Percentiles rank a stretch among this genome's conserved stretches.
phyloP scores from a whole-genome alignment of 2,113 vertebrate genomes.

The Sciurus niger region DNA sequence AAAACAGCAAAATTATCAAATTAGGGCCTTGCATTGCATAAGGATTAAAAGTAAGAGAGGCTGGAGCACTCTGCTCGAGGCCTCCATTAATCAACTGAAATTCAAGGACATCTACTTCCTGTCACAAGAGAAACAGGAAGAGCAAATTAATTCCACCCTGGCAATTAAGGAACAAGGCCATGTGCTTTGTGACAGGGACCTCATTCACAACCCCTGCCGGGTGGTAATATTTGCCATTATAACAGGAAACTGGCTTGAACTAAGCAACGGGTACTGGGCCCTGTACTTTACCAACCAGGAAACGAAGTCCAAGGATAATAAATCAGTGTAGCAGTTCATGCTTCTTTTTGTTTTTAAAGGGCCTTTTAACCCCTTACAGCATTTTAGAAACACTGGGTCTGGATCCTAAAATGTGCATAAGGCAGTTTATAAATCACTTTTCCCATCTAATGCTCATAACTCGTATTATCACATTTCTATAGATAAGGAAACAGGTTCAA shows the following conservation, averaged over 20 bases:
- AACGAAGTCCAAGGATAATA: slow-evolving; percentile 78
- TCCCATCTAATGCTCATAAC: slow-evolving; percentile 47
- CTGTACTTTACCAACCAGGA: slow-evolving; percentile 78
- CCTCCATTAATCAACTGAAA: slow-evolving; percentile 90
- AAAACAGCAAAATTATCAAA: slow-evolving; percentile 90
- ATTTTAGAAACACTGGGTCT: slow-evolving; percentile 57
- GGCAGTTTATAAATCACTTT: slow-evolving; percentile 70
- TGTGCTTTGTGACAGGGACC: slow-evolving; percentile 88
- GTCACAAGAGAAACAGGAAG: slow-evolving; percentile 89
- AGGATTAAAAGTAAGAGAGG: slow-evolving; percentile 87
- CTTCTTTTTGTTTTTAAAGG: slow-evolving; percentile 68
- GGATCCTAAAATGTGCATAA: neutral
- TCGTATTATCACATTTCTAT: slow-evolving; percentile 45
- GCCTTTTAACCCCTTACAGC: slow-evolving; percentile 65
- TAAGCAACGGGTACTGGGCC: slow-evolving; percentile 75
- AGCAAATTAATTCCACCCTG: slow-evolving; percentile 91
- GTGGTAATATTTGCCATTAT: slow-evolving; percentile 89
- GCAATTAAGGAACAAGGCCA: slow-evolving; percentile 90
- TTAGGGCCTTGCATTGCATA: slow-evolving; percentile 88
- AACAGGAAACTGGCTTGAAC: slow-evolving; percentile 88
- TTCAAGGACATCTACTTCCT: slow-evolving; percentile 90
- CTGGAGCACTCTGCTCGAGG: slow-evolving; percentile 83
- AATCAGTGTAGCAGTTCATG: slow-evolving; percentile 73
- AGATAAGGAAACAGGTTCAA: slow-evolving; percentile 41
- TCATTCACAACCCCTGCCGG: slow-evolving; percentile 87